Evolutionary conservation across 2,797 vertebrate species (phyloP).

Genomic region (Oryzias sinensis): DNA sequence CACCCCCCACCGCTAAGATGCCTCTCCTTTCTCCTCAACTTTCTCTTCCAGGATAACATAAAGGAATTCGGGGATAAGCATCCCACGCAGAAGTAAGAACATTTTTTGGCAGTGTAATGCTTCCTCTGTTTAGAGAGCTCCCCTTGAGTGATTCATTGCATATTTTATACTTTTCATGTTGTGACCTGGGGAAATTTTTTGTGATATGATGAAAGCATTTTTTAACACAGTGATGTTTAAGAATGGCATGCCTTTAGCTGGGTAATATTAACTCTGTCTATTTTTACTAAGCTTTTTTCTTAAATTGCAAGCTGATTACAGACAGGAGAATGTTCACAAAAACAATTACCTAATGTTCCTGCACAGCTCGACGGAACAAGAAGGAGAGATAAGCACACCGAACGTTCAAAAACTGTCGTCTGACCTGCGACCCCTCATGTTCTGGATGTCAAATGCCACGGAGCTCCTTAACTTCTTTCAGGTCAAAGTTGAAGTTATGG

Average conservation of each 20-base stretch:
- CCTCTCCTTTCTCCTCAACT: conserved; percentile 70
- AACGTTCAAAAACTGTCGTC: conserved; percentile 85
- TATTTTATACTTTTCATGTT: conserved; percentile 64
- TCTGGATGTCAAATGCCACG: conserved; percentile 94
- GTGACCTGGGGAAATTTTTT: conserved; percentile 61
- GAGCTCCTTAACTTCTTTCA: conserved; percentile 93
- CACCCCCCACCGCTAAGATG: conserved; percentile 45
- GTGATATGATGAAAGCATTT: conserved; percentile 56
- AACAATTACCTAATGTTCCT: conserved; percentile 36
- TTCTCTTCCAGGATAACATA: conserved; percentile 89
- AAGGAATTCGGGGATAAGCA: conserved; percentile 96
- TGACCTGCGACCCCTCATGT: conserved; percentile 89
- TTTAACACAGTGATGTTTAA: conserved; percentile 33
- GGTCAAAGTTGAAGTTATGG: conserved; percentile 88
- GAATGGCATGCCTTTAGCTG: conserved; percentile 38
- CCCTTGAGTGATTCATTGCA: conserved; percentile 63
- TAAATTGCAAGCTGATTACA: conserved; percentile 6
- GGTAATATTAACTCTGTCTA: conserved; percentile 52
- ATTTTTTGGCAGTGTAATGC: conserved; percentile 66
- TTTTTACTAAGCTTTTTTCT: conserved; percentile 47
- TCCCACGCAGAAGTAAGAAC: conserved; percentile 91
- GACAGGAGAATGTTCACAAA: conserved; percentile 42
- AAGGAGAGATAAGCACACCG: conserved; percentile 77
- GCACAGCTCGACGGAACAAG: conserved; percentile 80
- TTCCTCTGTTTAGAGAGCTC: conserved; percentile 69